Conservation (phyloP, 1,140 invertebrate species). For the Cataglyphis hispanica region DNA sequence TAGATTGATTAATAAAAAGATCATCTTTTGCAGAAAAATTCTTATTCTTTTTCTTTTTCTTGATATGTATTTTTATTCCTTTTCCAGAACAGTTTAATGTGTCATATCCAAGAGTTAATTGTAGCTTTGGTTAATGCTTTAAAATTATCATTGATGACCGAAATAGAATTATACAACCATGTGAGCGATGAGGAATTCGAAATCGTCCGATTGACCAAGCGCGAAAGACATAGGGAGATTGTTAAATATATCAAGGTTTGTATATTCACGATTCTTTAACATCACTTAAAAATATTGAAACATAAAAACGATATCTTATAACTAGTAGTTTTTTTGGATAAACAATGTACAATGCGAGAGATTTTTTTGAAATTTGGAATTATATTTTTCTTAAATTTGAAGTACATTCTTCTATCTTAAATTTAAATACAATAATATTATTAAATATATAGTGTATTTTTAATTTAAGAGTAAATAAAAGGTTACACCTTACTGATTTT, state of each 20-base stretch:
- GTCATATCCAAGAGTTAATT: conserved; percentile 89
- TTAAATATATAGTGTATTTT: too few relatives aligned
- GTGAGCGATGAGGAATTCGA: conserved; percentile 94
- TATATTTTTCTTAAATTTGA: not conserved
- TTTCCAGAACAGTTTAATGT: conserved; percentile 87
- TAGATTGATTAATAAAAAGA: not conserved
- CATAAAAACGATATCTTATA: not conserved
- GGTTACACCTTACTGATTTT: too few relatives aligned
- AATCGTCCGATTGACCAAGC: conserved; percentile 90
- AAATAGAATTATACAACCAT: conserved; percentile 90
- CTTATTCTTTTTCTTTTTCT: not conserved
- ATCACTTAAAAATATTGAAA: not conserved
- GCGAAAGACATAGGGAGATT: conserved; percentile 88
- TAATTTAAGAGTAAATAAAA: too few relatives aligned
- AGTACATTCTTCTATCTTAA: not conserved
- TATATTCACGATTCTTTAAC: not conserved
- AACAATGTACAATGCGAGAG: not conserved
- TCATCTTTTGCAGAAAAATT: not conserved
- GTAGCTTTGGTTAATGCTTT: conserved; percentile 88
- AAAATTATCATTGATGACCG: conserved; percentile 89
- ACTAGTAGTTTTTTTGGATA: not conserved
- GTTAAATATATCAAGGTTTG: conserved; percentile 88
- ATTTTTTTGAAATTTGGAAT: not conserved
- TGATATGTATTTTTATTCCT: not conserved
- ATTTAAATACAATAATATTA: too few relatives aligned